A percentile compares a stretch with the other conserved stretches of the same genome.
These are phyloP conservation scores for Cyrtorhinus lividipennis DNA, from an alignment of 1,140 invertebrate genomes.

Conservation along the genomic window DNA sequence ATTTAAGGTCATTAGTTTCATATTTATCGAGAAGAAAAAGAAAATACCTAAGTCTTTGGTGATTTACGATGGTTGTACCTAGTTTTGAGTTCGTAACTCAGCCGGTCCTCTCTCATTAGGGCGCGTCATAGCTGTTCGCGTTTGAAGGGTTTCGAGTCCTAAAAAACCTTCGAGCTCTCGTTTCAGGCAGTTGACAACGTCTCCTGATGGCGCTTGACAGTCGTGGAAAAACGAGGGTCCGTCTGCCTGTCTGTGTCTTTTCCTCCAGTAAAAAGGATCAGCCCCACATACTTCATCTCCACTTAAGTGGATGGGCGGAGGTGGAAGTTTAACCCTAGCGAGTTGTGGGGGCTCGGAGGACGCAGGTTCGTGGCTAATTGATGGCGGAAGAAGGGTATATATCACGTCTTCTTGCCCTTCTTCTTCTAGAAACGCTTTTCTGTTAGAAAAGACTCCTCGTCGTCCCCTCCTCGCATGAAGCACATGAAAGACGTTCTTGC, in stretches of 20 bases:
- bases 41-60: no score
- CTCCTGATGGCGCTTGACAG: neutral
- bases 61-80: no score
- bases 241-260: no score
- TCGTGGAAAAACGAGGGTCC: neutral
- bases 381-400: conserved; percentile 14
- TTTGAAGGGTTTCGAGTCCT: neutral
- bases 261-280: neutral
- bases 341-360: neutral
- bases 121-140: neutral
- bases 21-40: no score
- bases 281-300: neutral
- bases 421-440: neutral
- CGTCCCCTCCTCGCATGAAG: neutral
- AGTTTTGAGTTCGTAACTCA: no score
- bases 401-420: neutral
- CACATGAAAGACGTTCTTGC: conserved; percentile 16
- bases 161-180: neutral
- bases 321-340: neutral
- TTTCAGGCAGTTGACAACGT: neutral
- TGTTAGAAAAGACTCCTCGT: neutral
- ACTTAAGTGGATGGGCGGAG: neutral
- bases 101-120: neutral
- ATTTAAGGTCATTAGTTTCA: no score
- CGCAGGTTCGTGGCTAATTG: conserved; percentile 14